Evolutionary conservation across 2,797 vertebrate species (phyloP).

Genomic region (Chloroceryle amazona): DNA sequence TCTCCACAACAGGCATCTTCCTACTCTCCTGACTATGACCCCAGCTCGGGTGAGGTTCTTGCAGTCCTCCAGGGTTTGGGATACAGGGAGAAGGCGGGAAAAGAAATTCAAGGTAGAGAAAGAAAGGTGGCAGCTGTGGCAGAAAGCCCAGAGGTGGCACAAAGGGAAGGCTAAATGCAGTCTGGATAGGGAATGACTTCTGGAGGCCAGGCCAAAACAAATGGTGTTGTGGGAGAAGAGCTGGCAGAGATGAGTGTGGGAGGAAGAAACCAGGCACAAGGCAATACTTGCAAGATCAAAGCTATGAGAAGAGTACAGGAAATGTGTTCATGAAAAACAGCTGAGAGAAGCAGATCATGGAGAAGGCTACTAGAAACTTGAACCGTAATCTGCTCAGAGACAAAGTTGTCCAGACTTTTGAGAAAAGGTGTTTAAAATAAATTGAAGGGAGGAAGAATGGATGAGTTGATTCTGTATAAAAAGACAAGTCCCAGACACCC

Average conservation of each 20-base stretch:
- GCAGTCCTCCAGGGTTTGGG: not conserved
- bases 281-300: slow-evolving; percentile 3
- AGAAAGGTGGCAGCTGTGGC: not conserved
- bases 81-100: not conserved
- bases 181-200: not conserved
- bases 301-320: not conserved
- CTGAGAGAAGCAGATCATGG: not conserved
- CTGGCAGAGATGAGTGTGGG: not conserved
- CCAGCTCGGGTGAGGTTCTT: not conserved
- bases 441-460: not conserved
- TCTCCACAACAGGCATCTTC: rapidly evolving
- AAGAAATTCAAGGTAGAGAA: not conserved
- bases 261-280: not conserved
- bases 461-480: not conserved
- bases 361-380: not conserved
- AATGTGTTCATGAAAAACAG: not conserved
- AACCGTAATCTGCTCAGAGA: not conserved
- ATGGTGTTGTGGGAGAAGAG: not conserved
- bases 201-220: not conserved
- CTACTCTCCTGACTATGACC: not conserved
- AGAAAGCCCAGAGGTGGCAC: not conserved
- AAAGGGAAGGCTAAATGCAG: not conserved
- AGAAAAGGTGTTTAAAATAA: slow-evolving; percentile 17
- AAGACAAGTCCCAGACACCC: not conserved
- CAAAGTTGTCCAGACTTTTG: not conserved